phyloP scores from a whole-genome alignment of 1,140 invertebrate species.

The Heliconius nattereri region DNA sequence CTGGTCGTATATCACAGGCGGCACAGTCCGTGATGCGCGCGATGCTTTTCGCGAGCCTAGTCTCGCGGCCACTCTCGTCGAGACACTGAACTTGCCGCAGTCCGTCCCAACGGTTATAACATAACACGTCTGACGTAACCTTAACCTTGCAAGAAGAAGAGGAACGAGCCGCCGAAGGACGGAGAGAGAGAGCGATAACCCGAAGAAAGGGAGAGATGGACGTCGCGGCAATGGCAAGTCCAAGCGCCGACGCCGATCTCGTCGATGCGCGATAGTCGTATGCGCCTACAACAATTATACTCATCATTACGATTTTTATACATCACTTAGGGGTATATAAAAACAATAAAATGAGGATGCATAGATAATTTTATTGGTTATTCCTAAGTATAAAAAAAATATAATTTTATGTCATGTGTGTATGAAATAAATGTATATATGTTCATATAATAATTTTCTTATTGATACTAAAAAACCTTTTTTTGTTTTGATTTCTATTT shows the following conservation, averaged over 20 bases:
- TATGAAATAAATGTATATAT: neutral
- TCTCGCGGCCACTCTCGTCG: slow-evolving; percentile 79
- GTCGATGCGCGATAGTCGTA: slow-evolving; percentile 43
- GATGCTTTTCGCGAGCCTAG: slow-evolving; percentile 66
- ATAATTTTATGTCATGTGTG: neutral
- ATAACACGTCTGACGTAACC: slow-evolving; percentile 82
- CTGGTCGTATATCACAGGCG: slow-evolving; percentile 76
- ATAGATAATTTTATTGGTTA: neutral
- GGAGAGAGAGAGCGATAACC: slow-evolving; percentile 78
- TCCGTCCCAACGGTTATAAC: slow-evolving; percentile 81
- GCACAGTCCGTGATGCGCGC: slow-evolving; percentile 69
- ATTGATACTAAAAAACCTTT: neutral
- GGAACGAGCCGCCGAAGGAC: slow-evolving; percentile 80
- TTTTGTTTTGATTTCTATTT: no score
- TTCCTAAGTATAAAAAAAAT: neutral
- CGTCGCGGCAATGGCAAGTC: slow-evolving; percentile 45
- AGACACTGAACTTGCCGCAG: slow-evolving; percentile 82
- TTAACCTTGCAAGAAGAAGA: slow-evolving; percentile 82
- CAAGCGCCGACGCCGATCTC: slow-evolving; percentile 38
- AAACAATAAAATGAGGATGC: neutral
- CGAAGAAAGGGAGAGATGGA: slow-evolving; percentile 77
- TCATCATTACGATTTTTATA: neutral
- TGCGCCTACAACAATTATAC: slow-evolving; percentile 27
- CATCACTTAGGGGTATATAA: slow-evolving; percentile 15
- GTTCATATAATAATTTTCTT: neutral